Evolutionary conservation across 1,140 invertebrate genomes (phyloP), one percentile per base, ranked within the genome.

Genomic region (Diploscapter pachys): DNA sequence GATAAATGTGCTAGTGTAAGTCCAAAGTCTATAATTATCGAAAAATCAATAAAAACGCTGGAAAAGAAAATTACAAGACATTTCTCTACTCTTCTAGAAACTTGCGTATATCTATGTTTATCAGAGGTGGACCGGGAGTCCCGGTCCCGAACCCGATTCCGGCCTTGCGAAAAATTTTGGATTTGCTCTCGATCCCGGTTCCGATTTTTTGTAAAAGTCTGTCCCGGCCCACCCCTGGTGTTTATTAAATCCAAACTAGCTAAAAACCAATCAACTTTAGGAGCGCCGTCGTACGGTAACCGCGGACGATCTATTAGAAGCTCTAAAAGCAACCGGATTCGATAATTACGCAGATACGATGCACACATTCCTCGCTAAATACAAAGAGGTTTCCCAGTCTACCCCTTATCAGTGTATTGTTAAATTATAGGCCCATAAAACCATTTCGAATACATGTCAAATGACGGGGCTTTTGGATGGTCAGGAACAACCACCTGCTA

Each of bases 251-350:
- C 64, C 88, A 87, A 85, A 95, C 95, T 0, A 95, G 94, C 86
- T 95, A 13, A 71, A 57, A 65, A 9, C 98, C 84, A 88, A 94
- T 50, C 98, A 95, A 88, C 92, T 96, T 80, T 91, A 96, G 87
- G 97, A 99, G 86, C 99, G 98, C 86, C 88, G 97, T 52, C 99
- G 99, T 89, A 99, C 97, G 3, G 98, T 99, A 49, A 99, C 98
- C 82, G 96, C 96, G 73, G 97, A 99, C 89, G 95, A 97, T 88
- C 64, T 85, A 3, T 55, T 85, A 0, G 67, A 93, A 87, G 96
- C 97, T 0, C 96, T 99, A 92, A 93, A 93, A 62, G 92, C 92
- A 3, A 88, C 99, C 11, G 96, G 96, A 8, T 99, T 99, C 88
- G 96, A 99, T 83, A 97, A 95, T 87, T 99, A 99, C 87, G 92